A percentile compares a stretch with the other conserved stretches of the same genome.
Evolutionary conservation across 2,113 vertebrate genomes (phyloP).

Genomic region (Sinocyclocheilus maitianheensis): DNA sequence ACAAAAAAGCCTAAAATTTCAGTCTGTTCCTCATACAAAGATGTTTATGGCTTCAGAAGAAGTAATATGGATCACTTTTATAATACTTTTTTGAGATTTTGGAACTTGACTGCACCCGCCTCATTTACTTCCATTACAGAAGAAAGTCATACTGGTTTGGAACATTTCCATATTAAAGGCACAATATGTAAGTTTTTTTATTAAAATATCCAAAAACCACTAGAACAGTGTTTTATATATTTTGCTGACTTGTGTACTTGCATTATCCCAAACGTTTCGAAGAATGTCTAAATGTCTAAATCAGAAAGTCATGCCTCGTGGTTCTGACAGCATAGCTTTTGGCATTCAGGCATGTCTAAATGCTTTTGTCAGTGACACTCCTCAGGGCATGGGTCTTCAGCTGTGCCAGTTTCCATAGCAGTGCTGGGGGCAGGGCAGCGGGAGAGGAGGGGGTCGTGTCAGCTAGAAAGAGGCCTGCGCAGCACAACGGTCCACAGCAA

Average conservation of each 20-base stretch:
- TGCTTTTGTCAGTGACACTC: slow-evolving; percentile 36
- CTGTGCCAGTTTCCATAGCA: slow-evolving; percentile 56
- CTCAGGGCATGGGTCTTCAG: slow-evolving; percentile 49
- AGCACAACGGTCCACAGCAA: slow-evolving; percentile 38
- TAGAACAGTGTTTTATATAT: no score
- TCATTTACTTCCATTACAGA: not conserved
- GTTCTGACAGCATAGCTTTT: slow-evolving; percentile 30
- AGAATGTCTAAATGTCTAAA: no score
- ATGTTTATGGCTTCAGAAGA: not conserved
- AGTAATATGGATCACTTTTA: not conserved
- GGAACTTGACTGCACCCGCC: not conserved
- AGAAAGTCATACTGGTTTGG: not conserved
- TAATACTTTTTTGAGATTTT: not conserved
- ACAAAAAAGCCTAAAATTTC: not conserved
- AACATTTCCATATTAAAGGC: no score
- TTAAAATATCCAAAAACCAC: no score
- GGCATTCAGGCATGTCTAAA: slow-evolving; percentile 40
- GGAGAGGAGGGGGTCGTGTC: not conserved
- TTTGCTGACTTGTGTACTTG: no score
- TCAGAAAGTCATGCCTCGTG: not conserved
- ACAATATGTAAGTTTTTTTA: no score
- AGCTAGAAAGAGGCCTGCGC: slow-evolving; percentile 13
- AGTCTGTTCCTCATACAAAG: not conserved
- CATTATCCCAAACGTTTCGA: no score
- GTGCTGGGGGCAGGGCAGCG: slow-evolving; percentile 31